These are phyloP conservation scores for Nerophis ophidion DNA, from an alignment of 2,113 vertebrate genomes.

Conservation along the genomic window DNA sequence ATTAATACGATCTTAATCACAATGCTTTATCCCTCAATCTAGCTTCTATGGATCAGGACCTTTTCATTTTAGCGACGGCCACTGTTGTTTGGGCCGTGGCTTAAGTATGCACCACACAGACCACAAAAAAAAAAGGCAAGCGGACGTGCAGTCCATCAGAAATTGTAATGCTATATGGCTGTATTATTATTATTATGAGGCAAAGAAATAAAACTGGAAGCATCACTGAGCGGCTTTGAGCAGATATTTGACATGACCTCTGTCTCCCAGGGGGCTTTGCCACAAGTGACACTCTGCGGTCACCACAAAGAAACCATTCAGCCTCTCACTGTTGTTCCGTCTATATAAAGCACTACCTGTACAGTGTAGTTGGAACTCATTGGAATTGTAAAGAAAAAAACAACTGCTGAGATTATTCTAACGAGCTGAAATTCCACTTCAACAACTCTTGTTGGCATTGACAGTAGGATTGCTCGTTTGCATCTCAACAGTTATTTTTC, in stretches of 20 bases:
- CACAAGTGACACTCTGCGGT: conserved; percentile 44
- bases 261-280: conserved; percentile 29
- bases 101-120: conserved; percentile 55
- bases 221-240: conserved; percentile 1
- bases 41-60: conserved; percentile 69
- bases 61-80: conserved; percentile 70
- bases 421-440: no score
- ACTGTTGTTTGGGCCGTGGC: conserved; percentile 71
- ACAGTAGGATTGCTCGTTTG: no score
- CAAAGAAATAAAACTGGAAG: neutral
- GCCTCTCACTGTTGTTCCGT: conserved; percentile 1
- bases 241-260: conserved; percentile 43
- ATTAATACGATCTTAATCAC: conserved; percentile 82
- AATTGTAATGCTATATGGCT: neutral
- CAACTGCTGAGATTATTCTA: no score
- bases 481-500: no score
- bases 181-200: neutral
- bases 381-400: no score
- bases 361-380: no score
- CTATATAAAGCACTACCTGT: no score
- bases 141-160: conserved; percentile 15
- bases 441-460: no score
- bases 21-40: conserved; percentile 74
- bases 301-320: conserved; percentile 5
- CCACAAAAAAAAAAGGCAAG: conserved; percentile 45